Percentiles rank a stretch among this genome's conserved stretches.
Evolutionary conservation across 1,140 invertebrate species (phyloP).

Genomic region (Ctenoplectra terminalis): DNA sequence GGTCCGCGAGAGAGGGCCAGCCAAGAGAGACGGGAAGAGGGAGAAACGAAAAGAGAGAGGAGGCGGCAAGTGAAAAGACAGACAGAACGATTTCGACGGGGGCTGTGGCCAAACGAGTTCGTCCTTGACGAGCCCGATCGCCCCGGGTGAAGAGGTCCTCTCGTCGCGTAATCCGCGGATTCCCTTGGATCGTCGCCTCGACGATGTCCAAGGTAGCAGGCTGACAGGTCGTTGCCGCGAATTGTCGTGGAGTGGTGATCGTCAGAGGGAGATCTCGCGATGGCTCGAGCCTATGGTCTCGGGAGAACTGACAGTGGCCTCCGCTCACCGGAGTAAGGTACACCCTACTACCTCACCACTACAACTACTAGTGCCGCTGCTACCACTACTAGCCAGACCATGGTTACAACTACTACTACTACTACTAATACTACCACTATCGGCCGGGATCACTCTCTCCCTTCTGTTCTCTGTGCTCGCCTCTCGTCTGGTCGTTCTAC

Average conservation of each 20-base stretch:
- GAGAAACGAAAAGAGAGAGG: background rate
- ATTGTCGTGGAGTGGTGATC: conserved; percentile 49
- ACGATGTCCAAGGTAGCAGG: conserved; percentile 43
- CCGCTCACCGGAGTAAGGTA: conserved; percentile 77
- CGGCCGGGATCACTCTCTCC: conserved; percentile 51
- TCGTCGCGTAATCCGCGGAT: background rate
- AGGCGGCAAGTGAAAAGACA: background rate
- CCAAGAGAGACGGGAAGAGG: background rate
- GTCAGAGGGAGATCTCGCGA: conserved; percentile 70
- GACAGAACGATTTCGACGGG: background rate
- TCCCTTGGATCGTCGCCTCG: conserved; percentile 25
- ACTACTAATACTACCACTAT: conserved; percentile 66
- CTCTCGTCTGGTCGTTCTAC: conserved; percentile 21
- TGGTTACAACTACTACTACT: background rate
- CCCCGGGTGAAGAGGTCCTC: background rate
- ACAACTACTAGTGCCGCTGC: conserved; percentile 45
- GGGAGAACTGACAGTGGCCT: conserved; percentile 77
- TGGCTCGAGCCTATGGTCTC: conserved; percentile 77
- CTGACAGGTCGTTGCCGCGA: conserved; percentile 42
- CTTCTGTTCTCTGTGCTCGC: conserved; percentile 26
- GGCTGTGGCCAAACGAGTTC: background rate
- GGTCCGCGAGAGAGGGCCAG: background rate
- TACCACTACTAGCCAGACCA: conserved; percentile 66
- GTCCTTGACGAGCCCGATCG: conserved; percentile 5
- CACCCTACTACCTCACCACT: conserved; percentile 74